phyloP scores from a whole-genome alignment of 2,888 invertebrate genomes.

The Yponomeuta cagnagella region DNA sequence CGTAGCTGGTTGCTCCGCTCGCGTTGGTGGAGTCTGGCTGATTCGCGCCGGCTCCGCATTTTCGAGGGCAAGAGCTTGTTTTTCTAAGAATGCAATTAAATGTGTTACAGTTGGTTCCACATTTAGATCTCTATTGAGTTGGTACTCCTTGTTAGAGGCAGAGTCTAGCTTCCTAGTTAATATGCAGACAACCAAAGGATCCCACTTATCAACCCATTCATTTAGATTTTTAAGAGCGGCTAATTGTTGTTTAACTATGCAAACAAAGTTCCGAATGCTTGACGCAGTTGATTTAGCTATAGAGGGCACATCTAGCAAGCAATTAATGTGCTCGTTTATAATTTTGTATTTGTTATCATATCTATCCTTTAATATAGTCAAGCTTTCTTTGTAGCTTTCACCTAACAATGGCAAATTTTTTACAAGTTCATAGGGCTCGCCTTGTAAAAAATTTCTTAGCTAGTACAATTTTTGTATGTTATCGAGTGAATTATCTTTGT shows the following conservation, averaged over 20 bases:
- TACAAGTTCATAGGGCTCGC: conserved; percentile 11
- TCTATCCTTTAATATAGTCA: conserved; percentile 11
- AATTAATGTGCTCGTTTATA: conserved; percentile 13
- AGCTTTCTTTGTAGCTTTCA: conserved; percentile 10
- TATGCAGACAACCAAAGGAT: background rate
- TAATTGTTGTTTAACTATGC: conserved; percentile 14
- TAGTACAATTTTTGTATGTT: conserved; percentile 12
- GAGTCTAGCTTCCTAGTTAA: background rate
- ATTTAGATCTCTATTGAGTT: background rate
- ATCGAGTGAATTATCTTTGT: conserved; percentile 9
- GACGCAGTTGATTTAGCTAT: conserved; percentile 3
- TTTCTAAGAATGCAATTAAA: conserved; percentile 1
- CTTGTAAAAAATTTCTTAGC: background rate
- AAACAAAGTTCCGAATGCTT: conserved; percentile 14
- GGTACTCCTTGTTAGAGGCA: background rate
- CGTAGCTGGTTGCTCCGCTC: background rate
- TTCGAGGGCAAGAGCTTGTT: background rate
- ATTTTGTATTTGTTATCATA: conserved; percentile 16
- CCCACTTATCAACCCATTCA: conserved; percentile 11
- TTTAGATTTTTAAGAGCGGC: conserved; percentile 13
- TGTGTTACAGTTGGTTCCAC: background rate
- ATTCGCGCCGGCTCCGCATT: background rate
- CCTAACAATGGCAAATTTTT: conserved; percentile 11
- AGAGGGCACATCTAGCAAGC: conserved; percentile 8
- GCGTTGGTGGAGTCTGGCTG: background rate